Conservation (phyloP, 92 coral and sea anemone species). For the Ricordea florida region DNA sequence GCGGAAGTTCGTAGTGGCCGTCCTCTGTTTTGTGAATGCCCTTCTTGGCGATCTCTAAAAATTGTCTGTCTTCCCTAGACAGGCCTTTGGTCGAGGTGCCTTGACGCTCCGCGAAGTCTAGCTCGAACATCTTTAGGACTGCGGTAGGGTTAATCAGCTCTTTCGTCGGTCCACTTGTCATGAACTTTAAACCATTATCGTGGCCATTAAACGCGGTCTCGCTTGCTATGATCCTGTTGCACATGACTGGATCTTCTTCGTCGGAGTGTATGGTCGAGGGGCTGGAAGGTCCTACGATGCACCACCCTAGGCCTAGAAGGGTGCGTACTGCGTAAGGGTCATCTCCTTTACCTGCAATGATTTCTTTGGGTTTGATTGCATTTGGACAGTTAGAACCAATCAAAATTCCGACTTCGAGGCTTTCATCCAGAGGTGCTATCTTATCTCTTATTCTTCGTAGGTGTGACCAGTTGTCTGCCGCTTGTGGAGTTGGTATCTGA, state of each 20-base stretch:
- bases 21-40: neutral
- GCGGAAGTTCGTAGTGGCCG: constrained; percentile 11
- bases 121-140: constrained; percentile 6
- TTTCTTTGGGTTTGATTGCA: constrained; percentile 50
- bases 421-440: constrained; percentile 8
- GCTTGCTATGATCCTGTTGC: neutral
- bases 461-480: constrained; percentile 52
- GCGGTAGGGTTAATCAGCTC: constrained; percentile 8
- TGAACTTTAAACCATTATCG: neutral
- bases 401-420: constrained; percentile 40
- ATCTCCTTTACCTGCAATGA: constrained; percentile 45
- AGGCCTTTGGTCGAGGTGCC: neutral
- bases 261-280: neutral
- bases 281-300: constrained; percentile 40
- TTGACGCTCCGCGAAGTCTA: constrained; percentile 16
- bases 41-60: neutral
- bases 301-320: constrained; percentile 52
- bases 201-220: neutral
- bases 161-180: neutral
- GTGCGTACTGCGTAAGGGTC: constrained; percentile 56
- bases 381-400: constrained; percentile 65
- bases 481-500: constrained; percentile 63
- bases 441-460: constrained; percentile 27
- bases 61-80: neutral
- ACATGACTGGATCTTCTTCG: neutral